Evolutionary conservation across 92 coral and sea anemone genomes (phyloP), one percentile per base, ranked within the genome.

Genomic region (Galaxea fascicularis): DNA sequence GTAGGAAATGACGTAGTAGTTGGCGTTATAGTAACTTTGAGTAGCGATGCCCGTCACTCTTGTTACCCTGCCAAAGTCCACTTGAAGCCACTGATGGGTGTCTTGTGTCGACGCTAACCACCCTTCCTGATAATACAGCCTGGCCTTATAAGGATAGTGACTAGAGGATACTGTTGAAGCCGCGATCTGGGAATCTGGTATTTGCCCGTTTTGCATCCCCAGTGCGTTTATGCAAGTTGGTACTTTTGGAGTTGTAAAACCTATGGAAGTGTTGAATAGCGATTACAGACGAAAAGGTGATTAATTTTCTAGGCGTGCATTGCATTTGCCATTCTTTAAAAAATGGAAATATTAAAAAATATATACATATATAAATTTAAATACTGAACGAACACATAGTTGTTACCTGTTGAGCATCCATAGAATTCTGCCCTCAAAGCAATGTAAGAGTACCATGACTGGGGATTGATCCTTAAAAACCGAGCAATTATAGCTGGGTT

Each of bases 31-130:
- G 22, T 53, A 46, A 11, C 90, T 85, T 74, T 78, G 78, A 1
- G 86, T 86, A 0, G 78, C 72, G 21, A 86, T 72, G 26, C 71
- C 79, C 3, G 90, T 79, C 4, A 86, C 41, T 67, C 71, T 31
- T 8, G 80, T 78, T 9, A 41, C 73, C 0, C 7, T 18, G 3
- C 86, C 90, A 41, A 86, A 86, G 47, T 86, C 74, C 30, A 79
- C 27, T 24, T 86, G 90, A 27, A 86, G 54, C 90, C 90, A 86
- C 15, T 86, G 78, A 0, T 17, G 3, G 35, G 41, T 49, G 45
- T 46, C 65, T 4, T 26, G 27, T 16, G 0, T 4, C 11, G 30
- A 18, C 24, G 90, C 74, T 2, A 59, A 44, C 90, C 90, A 86
- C 14, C 76, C 76, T 28, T 18, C 5, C 49, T 11, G 60, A 0